Conservation (phyloP, 1,140 invertebrate species). For the Aphis craccivora region DNA sequence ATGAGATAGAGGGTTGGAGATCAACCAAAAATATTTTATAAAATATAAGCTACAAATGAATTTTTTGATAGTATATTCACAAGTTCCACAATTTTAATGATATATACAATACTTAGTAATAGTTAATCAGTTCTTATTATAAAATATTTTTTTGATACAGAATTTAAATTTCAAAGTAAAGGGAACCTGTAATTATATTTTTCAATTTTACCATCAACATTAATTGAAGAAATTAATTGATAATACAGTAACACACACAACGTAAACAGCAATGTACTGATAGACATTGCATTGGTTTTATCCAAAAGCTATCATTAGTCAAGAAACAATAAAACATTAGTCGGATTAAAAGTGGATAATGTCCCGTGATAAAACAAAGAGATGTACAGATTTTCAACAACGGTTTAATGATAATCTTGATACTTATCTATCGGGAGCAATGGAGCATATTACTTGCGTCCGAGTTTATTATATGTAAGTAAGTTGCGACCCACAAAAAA, state of each 20-base stretch:
- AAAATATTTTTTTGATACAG: background rate
- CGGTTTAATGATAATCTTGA: background rate
- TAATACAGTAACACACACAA: background rate
- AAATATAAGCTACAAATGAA: constrained; percentile 16
- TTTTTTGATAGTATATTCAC: background rate
- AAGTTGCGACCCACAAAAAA: too few species aligned
- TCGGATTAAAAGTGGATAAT: background rate
- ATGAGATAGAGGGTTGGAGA: background rate
- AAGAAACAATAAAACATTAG: background rate
- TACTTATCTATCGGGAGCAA: too few species aligned
- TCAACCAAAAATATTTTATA: constrained; percentile 29
- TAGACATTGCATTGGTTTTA: background rate
- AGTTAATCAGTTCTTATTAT: background rate
- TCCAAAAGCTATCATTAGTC: background rate
- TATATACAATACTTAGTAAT: background rate
- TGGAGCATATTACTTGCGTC: too few species aligned
- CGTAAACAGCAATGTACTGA: background rate
- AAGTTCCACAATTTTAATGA: background rate
- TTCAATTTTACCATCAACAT: background rate
- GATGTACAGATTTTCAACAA: background rate
- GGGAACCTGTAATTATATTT: background rate
- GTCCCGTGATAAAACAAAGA: background rate
- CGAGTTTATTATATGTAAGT: too few species aligned
- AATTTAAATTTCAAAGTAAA: background rate
- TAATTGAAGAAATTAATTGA: background rate